Evolutionary conservation across 2,888 invertebrate species (phyloP).

Genomic region (Cynaeus angustus): DNA sequence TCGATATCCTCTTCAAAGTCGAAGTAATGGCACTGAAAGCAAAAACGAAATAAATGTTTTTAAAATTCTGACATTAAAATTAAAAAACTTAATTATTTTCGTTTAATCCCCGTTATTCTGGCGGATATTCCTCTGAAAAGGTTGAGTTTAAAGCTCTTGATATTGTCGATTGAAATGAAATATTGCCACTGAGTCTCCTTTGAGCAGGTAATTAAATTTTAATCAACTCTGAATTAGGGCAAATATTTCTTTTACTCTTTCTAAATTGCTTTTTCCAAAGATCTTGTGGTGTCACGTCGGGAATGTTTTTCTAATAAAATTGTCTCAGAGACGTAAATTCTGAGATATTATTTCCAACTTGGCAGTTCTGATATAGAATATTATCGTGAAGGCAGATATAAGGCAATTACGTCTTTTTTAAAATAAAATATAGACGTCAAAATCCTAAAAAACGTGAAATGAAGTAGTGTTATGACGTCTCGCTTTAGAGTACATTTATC

Average conservation of each 20-base stretch:
- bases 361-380: slow-evolving; percentile 23
- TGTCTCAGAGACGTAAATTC: slow-evolving; percentile 18
- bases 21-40: slow-evolving; percentile 69
- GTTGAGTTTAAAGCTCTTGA: background rate
- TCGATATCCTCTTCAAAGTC: slow-evolving; percentile 70
- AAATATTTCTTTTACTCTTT: slow-evolving; percentile 13
- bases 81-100: background rate
- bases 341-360: slow-evolving; percentile 4
- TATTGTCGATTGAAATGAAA: slow-evolving; percentile 13
- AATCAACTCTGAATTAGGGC: slow-evolving; percentile 1
- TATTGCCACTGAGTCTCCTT: slow-evolving; percentile 2
- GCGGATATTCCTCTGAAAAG: slow-evolving; percentile 4
- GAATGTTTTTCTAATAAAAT: slow-evolving; percentile 32
- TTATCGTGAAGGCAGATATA: slow-evolving; percentile 10
- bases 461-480: background rate
- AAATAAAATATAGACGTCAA: slow-evolving; percentile 16
- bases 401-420: slow-evolving; percentile 14
- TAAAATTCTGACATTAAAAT: background rate
- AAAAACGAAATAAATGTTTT: slow-evolving; percentile 4
- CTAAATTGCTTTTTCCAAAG: slow-evolving; percentile 16
- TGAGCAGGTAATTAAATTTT: slow-evolving; percentile 23
- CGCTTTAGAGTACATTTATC: background rate
- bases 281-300: slow-evolving; percentile 19
- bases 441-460: background rate
- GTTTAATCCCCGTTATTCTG: background rate